Conservation (phyloP, 2,888 invertebrate genomes). For the Carcina quercana region DNA sequence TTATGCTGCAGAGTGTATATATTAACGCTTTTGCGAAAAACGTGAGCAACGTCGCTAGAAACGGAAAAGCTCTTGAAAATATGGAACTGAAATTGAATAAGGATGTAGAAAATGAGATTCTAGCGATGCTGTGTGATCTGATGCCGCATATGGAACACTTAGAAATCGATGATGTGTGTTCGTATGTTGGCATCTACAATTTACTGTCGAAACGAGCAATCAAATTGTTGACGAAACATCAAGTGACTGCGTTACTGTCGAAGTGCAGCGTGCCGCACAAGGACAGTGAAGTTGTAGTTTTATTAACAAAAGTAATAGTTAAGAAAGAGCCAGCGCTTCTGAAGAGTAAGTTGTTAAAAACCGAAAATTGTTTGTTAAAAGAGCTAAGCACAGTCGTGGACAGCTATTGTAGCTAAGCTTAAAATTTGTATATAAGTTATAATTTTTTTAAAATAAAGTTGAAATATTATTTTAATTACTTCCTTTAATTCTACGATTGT, state of each 20-base stretch:
- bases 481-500: too few relatives aligned
- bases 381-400: slow-evolving; percentile 34
- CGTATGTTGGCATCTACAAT: slow-evolving; percentile 38
- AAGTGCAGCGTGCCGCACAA: slow-evolving; percentile 27
- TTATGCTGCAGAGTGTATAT: slow-evolving; percentile 41
- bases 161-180: slow-evolving; percentile 33
- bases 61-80: slow-evolving; percentile 26
- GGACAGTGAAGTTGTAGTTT: slow-evolving; percentile 30
- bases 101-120: slow-evolving; percentile 49
- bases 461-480: not conserved
- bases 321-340: slow-evolving; percentile 37
- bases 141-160: slow-evolving; percentile 34
- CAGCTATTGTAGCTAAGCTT: slow-evolving; percentile 28
- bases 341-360: slow-evolving; percentile 29
- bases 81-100: slow-evolving; percentile 47
- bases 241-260: slow-evolving; percentile 38
- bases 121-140: slow-evolving; percentile 39
- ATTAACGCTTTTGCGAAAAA: slow-evolving; percentile 39
- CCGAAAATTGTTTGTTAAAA: slow-evolving; percentile 25
- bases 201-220: slow-evolving; percentile 44
- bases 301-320: slow-evolving; percentile 38
- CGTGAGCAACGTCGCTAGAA: slow-evolving; percentile 24
- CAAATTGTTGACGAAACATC: slow-evolving; percentile 45
- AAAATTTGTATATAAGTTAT: not conserved
- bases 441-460: not conserved